Evolutionary conservation across 1,140 invertebrate genomes (phyloP).

Genomic region (Phocides pigmalion): DNA sequence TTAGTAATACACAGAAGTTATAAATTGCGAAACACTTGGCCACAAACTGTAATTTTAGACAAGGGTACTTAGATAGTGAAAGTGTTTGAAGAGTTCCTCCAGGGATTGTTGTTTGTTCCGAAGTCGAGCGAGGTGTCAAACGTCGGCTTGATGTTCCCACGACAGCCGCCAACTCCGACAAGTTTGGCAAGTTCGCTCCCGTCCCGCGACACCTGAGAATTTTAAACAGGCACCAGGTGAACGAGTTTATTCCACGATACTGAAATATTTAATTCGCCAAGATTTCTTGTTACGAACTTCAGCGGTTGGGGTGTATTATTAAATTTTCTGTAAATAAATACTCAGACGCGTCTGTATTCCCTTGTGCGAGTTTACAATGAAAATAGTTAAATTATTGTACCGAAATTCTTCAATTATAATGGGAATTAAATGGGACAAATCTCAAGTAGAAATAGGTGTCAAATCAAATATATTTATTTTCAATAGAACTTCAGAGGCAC

Average conservation of each 20-base stretch:
- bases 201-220: slow-evolving; percentile 60
- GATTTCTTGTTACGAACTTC: slow-evolving; percentile 56
- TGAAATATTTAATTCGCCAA: slow-evolving; percentile 59
- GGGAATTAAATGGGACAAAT: no score
- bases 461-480: no score
- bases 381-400: no score
- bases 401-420: no score
- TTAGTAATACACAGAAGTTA: neutral
- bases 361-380: no score
- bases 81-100: slow-evolving; percentile 49
- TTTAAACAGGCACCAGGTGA: slow-evolving; percentile 68
- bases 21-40: slow-evolving; percentile 1
- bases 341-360: no score
- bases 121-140: slow-evolving; percentile 59
- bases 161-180: slow-evolving; percentile 46
- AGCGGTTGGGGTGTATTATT: slow-evolving; percentile 27
- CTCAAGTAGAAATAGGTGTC: no score
- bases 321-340: slow-evolving; percentile 21
- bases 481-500: no score
- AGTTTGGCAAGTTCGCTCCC: slow-evolving; percentile 53
- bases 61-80: slow-evolving; percentile 37
- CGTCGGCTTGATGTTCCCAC: slow-evolving; percentile 48
- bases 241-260: slow-evolving; percentile 57
- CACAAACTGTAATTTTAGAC: slow-evolving; percentile 32
- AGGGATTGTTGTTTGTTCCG: slow-evolving; percentile 52